phyloP scores from a whole-genome alignment of 2,888 invertebrate species.

The Sesia bembeciformis region DNA sequence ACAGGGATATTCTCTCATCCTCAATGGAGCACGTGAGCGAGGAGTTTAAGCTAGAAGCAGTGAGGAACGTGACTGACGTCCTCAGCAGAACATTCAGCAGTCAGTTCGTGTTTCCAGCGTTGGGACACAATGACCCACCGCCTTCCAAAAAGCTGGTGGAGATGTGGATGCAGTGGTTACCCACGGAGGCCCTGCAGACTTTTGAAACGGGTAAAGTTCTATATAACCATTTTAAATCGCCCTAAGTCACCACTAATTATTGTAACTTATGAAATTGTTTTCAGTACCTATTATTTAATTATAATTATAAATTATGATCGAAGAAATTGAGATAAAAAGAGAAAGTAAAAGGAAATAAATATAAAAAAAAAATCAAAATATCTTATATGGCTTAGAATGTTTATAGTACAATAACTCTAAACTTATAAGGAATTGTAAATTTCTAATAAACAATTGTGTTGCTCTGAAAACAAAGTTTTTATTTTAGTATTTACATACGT shows the following conservation, averaged over 20 bases:
- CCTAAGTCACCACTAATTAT: no score
- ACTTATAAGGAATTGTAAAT: no score
- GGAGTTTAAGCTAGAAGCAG: slow-evolving; percentile 80
- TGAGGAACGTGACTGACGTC: slow-evolving; percentile 87
- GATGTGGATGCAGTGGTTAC: slow-evolving; percentile 90
- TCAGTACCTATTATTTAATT: no score
- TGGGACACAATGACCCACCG: slow-evolving; percentile 91
- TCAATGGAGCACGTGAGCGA: slow-evolving; percentile 79
- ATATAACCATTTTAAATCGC: not conserved
- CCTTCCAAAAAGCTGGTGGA: slow-evolving; percentile 79
- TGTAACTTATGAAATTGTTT: no score
- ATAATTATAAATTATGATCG: not conserved
- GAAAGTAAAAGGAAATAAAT: no score
- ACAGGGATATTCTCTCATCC: slow-evolving; percentile 89
- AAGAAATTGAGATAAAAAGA: not conserved
- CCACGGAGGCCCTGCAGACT: slow-evolving; percentile 86
- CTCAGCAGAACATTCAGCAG: slow-evolving; percentile 88
- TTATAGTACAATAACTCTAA: no score
- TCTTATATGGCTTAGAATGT: no score
- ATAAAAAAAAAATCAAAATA: no score
- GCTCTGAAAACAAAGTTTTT: no score
- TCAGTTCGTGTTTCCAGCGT: slow-evolving; percentile 91
- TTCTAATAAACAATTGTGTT: no score
- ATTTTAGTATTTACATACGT: no score
- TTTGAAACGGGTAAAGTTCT: slow-evolving; percentile 82